Percentiles rank a stretch among this genome's conserved stretches.
phyloP scores from a whole-genome alignment of 2,797 vertebrate species.

The Cirrhinus mrigala region DNA sequence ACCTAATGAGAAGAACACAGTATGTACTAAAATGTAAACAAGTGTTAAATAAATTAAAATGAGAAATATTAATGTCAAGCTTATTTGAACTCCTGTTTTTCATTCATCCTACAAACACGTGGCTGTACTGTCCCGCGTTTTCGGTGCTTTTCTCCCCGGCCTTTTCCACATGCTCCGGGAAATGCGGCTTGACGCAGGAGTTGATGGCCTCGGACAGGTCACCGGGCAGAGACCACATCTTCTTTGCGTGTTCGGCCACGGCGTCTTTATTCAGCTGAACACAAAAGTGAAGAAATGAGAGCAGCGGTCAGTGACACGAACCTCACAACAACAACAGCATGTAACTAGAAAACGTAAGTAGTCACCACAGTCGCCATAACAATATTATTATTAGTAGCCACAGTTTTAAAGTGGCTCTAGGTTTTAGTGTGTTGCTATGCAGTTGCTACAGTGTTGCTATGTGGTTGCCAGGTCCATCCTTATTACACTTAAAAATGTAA shows the following conservation, averaged over 20 bases:
- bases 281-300: constrained; percentile 52
- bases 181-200: constrained; percentile 74
- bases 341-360: not conserved
- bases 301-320: too few relatives aligned
- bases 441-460: too few relatives aligned
- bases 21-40: not conserved
- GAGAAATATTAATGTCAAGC: not conserved
- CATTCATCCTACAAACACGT: constrained; percentile 78
- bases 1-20: not conserved
- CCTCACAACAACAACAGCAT: not conserved
- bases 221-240: constrained; percentile 75
- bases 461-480: too few relatives aligned
- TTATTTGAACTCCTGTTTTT: not conserved
- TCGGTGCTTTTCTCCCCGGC: constrained; percentile 61
- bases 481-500: too few relatives aligned
- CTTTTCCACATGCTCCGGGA: constrained; percentile 75
- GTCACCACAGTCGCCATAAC: too few relatives aligned
- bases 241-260: constrained; percentile 80
- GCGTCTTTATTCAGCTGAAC: constrained; percentile 86
- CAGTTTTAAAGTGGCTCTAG: too few relatives aligned
- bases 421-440: too few relatives aligned
- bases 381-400: too few relatives aligned
- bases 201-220: constrained; percentile 84
- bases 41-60: not conserved
- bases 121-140: constrained; percentile 67